Base-by-base conservation (phyloP, 2,888 invertebrate species). In the Neocrepidodera transversa region DNA sequence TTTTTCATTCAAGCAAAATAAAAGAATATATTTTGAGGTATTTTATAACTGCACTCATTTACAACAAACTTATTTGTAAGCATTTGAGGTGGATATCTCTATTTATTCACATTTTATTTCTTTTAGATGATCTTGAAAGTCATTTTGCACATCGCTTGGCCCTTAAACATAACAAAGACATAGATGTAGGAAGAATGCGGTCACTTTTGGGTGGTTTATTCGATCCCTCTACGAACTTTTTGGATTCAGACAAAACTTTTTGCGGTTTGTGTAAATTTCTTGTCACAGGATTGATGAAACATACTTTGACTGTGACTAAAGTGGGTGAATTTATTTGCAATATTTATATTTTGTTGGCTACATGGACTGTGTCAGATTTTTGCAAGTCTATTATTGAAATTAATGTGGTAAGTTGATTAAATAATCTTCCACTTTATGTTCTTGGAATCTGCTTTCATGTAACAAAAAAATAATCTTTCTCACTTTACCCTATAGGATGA, bases 201-300 rank as follows among this genome's bases (percentile, higher is more conserved):
- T 1, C 1, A 13, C n/a, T 50, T 2, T 14, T 50, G 1, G 50
- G 50, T 8, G 36, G 20, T 4, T 5, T 58, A 2, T n/a, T 38
- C 4, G 38, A 47, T 20, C 45, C 38, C 13, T 11, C 32, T 2
- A 45, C 30, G 18, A 51, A 45, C 7, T 30, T 52, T 18, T 32
- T 58, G 3, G 18, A 28, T 17, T n/a, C 43, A 4, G 56, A 61
- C 17, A 57, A 17, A 30, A 52, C 58, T n/a, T 20, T 49, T 13
- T 69, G 68, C 38, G 58, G 53, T 11, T 35, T 62, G 8, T 69
- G 69, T 20, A 61, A 65, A 45, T 14, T 62, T 4, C n/a, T 69
- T n/a, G 40, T 69, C 2, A 42, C 36, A 13, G 60, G 63, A 6
- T 30, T 69, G 7, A 63, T 66, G 38, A 51, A 18, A 5, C 58